Conservation (phyloP, 2,113 vertebrate species). For the Petromus typicus region DNA sequence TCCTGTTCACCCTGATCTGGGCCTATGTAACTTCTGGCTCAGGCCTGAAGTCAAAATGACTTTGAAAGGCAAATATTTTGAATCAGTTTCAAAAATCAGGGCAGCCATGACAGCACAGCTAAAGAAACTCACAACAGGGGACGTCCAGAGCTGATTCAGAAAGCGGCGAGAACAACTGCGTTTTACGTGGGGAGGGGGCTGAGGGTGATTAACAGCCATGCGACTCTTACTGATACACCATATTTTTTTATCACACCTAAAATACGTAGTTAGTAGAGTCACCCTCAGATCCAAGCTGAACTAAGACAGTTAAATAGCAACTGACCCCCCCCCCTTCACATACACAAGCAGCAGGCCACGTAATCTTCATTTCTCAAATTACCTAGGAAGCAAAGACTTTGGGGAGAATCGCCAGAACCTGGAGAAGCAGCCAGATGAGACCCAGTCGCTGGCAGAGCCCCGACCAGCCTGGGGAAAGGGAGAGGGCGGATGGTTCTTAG, state of each 20-base stretch:
- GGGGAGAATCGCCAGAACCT: background rate
- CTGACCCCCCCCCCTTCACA: background rate
- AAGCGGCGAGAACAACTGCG: background rate
- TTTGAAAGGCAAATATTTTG: background rate
- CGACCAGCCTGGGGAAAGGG: constrained; percentile 14
- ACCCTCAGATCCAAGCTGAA: background rate
- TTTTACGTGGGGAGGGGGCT: fast-evolving
- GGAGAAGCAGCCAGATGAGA: background rate
- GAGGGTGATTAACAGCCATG: background rate
- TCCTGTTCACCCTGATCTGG: background rate
- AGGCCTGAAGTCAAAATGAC: background rate
- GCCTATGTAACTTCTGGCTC: background rate
- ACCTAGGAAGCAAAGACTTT: background rate
- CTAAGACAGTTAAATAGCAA: background rate
- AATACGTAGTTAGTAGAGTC: background rate
- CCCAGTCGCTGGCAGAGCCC: background rate
- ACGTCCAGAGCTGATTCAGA: background rate
- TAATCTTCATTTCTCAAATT: background rate
- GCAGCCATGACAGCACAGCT: background rate
- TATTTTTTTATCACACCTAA: background rate
- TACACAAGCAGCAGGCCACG: background rate
- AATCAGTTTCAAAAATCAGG: background rate
- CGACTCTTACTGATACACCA: background rate
- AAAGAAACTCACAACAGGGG: background rate
- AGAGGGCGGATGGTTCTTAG: constrained; percentile 64